Percentiles rank a stretch among this genome's conserved stretches.
Evolutionary conservation across 1,140 invertebrate species (phyloP).

Genomic region (Dufourea novaeangliae): DNA sequence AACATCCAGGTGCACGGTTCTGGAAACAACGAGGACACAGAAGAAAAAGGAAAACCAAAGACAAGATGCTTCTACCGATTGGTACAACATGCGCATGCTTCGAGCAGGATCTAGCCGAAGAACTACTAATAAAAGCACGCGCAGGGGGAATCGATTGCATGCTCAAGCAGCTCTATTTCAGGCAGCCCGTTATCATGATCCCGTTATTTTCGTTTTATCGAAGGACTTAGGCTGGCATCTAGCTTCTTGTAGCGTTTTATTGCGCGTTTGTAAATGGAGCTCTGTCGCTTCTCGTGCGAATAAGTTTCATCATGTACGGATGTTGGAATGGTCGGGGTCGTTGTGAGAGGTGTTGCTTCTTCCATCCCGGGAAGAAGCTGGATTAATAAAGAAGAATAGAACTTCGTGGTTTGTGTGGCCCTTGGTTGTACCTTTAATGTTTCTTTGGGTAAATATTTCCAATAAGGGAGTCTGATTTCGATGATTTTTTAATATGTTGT

Average conservation of each 20-base stretch:
- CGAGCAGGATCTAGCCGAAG: constrained; percentile 34
- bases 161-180: constrained; percentile 63
- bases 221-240: constrained; percentile 24
- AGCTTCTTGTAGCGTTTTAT: constrained; percentile 10
- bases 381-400: too few relatives aligned
- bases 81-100: constrained; percentile 57
- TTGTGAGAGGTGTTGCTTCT: background rate
- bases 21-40: background rate
- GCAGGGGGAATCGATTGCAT: constrained; percentile 63
- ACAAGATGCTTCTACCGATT: constrained; percentile 12
- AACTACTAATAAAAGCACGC: constrained; percentile 47
- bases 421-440: too few relatives aligned
- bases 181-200: constrained; percentile 53
- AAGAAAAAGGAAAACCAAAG: background rate
- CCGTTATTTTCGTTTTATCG: constrained; percentile 45
- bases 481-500: too few relatives aligned
- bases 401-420: too few relatives aligned
- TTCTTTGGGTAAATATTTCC: too few relatives aligned
- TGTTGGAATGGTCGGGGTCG: background rate
- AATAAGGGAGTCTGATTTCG: too few relatives aligned
- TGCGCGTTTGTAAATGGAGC: background rate
- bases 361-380: too few relatives aligned
- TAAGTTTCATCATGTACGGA: background rate
- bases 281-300: background rate
- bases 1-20: background rate